Conservation (phyloP, 92 coral and sea anemone genomes). For the Virgularia gustaviana region DNA sequence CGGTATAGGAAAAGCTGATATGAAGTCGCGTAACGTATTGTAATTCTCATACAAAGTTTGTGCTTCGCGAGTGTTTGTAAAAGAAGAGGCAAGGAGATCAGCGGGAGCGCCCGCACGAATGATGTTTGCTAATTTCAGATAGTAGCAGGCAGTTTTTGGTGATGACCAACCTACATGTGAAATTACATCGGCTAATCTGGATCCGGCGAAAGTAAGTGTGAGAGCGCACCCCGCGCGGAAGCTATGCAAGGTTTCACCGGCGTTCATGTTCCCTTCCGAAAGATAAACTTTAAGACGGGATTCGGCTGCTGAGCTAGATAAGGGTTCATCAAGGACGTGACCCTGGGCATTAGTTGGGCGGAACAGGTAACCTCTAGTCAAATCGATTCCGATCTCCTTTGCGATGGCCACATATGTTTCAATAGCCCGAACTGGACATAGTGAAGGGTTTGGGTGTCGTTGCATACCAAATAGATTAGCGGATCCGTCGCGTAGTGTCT, state of each 20-base stretch:
- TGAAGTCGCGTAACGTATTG: not conserved
- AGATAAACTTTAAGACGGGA: conserved; percentile 27
- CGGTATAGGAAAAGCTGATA: not conserved
- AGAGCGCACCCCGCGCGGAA: conserved; percentile 50
- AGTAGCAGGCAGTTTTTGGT: conserved; percentile 13
- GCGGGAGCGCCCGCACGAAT: conserved; percentile 2
- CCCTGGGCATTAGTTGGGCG: conserved; percentile 50
- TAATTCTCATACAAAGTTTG: not conserved
- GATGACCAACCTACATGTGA: conserved; percentile 48
- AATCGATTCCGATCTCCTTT: conserved; percentile 23
- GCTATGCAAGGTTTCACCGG: conserved; percentile 46
- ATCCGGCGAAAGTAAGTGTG: conserved; percentile 41
- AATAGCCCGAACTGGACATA: conserved; percentile 57
- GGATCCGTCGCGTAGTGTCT: conserved; percentile 47
- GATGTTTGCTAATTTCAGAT: not conserved
- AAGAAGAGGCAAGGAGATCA: not conserved
- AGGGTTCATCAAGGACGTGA: conserved; percentile 25
- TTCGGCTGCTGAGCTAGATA: conserved; percentile 38
- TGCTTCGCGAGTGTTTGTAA: not conserved
- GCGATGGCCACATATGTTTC: conserved; percentile 45
- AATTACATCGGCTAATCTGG: conserved; percentile 45
- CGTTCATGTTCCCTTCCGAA: not conserved
- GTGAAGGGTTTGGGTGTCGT: conserved; percentile 49
- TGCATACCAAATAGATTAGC: conserved; percentile 50
- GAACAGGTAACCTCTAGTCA: conserved; percentile 41